Conservation (phyloP, 2,797 vertebrate species). For the Picus viridis region DNA sequence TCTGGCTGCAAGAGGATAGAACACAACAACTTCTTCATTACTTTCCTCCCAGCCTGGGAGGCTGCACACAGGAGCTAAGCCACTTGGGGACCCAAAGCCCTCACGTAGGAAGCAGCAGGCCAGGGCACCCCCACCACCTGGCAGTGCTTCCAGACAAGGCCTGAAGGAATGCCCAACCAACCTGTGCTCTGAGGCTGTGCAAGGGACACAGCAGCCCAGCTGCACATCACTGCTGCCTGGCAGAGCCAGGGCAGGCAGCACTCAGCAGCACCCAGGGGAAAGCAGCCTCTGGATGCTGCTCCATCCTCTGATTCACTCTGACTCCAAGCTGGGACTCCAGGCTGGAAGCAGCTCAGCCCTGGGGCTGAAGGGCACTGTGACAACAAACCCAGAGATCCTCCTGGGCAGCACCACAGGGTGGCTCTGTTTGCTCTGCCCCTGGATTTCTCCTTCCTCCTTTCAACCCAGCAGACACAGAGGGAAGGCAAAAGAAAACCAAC, state of each 20-base stretch:
- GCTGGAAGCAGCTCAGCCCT: neutral
- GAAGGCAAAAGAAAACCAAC: neutral
- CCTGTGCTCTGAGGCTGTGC: neutral
- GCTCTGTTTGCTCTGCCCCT: neutral
- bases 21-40: neutral
- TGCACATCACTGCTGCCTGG: neutral
- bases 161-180: too few relatives aligned
- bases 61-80: neutral
- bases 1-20: constrained; percentile 83
- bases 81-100: neutral
- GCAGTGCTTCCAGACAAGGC: neutral
- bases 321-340: neutral
- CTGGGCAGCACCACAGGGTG: neutral
- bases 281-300: neutral
- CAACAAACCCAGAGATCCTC: neutral
- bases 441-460: neutral
- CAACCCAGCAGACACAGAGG: neutral
- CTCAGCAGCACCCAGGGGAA: neutral
- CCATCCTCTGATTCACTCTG: neutral
- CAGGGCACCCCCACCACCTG: neutral
- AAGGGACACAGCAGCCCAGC: neutral
- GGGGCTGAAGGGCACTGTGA: accelerated
- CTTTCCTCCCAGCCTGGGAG: accelerated
- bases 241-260: neutral
- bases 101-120: accelerated